Percentiles rank a stretch among this genome's conserved stretches.
Conservation (phyloP, 2,888 invertebrate species). For the Rutpela maculata region DNA sequence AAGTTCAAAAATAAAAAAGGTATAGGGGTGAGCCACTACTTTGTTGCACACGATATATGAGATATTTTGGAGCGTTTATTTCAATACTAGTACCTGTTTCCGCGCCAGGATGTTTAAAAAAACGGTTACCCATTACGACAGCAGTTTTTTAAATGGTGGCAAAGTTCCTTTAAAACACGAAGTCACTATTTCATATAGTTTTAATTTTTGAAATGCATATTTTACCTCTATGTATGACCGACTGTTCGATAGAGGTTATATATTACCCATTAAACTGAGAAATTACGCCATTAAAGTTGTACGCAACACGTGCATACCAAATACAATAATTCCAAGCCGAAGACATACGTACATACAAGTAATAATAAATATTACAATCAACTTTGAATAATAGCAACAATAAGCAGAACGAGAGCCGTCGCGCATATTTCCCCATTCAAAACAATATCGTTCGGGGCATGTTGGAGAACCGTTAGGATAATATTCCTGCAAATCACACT, state of each 20-base stretch:
- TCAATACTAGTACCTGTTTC: too few relatives aligned
- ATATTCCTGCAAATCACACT: constrained; percentile 31
- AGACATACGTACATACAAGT: neutral
- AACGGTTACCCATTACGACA: too few relatives aligned
- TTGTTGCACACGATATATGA: too few relatives aligned
- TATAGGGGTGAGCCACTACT: too few relatives aligned
- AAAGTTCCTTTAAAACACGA: too few relatives aligned
- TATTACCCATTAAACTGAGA: neutral
- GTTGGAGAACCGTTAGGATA: constrained; percentile 29
- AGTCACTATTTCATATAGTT: too few relatives aligned
- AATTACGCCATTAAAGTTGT: neutral
- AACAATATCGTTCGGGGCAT: constrained; percentile 35
- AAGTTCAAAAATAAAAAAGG: too few relatives aligned
- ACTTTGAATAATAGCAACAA: neutral
- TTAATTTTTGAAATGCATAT: too few relatives aligned
- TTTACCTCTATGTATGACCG: too few relatives aligned
- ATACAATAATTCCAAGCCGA: neutral
- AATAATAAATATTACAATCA: neutral
- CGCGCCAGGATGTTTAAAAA: too few relatives aligned
- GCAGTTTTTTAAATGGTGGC: too few relatives aligned
- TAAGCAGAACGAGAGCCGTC: neutral
- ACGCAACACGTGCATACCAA: neutral
- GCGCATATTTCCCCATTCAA: constrained; percentile 16
- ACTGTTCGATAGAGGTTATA: neutral
- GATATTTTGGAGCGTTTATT: too few relatives aligned